A percentile compares a stretch with the other conserved stretches of the same genome.
phyloP scores from a whole-genome alignment of 2,797 vertebrate genomes.

The Mycteria americana region DNA sequence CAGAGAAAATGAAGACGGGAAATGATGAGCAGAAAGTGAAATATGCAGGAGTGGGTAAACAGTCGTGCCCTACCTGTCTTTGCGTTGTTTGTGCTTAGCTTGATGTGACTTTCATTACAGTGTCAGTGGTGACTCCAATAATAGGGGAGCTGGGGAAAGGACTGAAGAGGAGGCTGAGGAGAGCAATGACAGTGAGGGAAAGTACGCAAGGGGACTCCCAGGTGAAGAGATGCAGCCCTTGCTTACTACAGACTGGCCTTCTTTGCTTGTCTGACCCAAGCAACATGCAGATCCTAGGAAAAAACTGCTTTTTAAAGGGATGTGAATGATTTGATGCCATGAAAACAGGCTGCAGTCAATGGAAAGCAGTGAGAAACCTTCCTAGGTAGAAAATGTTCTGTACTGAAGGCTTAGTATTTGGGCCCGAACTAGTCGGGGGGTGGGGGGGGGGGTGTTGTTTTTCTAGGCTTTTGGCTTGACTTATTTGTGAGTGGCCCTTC shows the following conservation, averaged over 20 bases:
- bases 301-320: not conserved
- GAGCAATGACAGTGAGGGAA: not conserved
- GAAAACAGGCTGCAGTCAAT: not conserved
- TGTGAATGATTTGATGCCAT: not conserved
- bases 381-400: not conserved
- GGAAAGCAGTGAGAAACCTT: not conserved
- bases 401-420: not conserved
- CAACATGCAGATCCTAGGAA: not conserved
- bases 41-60: not conserved
- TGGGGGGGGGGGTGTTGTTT: no score
- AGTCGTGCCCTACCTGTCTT: fast-evolving
- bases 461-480: slow-evolving; percentile 20
- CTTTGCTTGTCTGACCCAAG: not conserved
- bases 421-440: not conserved
- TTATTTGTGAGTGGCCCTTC: not conserved
- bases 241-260: not conserved
- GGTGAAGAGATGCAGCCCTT: not conserved
- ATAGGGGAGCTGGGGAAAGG: not conserved
- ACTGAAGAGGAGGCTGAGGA: not conserved
- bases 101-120: no score
- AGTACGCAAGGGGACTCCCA: not conserved
- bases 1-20: not conserved
- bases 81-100: not conserved
- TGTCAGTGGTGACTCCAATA: not conserved
- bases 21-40: not conserved